phyloP scores from a whole-genome alignment of 30 jellyfish, hydroid and myxozoan species.

The Hydractinia echinata region DNA sequence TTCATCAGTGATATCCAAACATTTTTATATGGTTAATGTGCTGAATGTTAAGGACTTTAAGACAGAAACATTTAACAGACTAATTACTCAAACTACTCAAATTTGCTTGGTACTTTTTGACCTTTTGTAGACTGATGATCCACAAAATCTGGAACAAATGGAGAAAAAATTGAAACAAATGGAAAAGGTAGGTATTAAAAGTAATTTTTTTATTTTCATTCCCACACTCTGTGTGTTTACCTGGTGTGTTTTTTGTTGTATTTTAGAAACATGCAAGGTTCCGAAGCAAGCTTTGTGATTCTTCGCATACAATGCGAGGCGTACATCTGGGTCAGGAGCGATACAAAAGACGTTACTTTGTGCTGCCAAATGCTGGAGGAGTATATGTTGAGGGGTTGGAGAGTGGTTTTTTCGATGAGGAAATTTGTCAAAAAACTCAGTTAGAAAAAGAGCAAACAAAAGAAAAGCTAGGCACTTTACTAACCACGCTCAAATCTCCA shows the following conservation, averaged over 20 bases:
- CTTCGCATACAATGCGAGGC: constrained; percentile 95
- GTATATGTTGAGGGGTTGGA: constrained; percentile 94
- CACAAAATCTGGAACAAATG: constrained; percentile 68
- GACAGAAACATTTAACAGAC: too few relatives aligned
- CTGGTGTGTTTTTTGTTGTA: background rate
- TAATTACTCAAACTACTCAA: too few relatives aligned
- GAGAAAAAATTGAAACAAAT: constrained; percentile 71
- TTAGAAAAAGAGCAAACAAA: constrained; percentile 17
- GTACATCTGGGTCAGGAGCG: constrained; percentile 89
- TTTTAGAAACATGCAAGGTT: constrained; percentile 83
- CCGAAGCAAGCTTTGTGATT: constrained; percentile 77
- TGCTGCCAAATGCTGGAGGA: constrained; percentile 97
- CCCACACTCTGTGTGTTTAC: background rate
- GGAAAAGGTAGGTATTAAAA: constrained; percentile 57
- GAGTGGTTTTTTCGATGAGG: constrained; percentile 66
- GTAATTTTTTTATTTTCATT: background rate
- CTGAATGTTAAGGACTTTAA: too few relatives aligned
- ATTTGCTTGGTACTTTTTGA: background rate
- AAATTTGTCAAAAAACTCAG: constrained; percentile 38
- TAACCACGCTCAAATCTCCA: constrained; percentile 21
- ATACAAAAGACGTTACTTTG: constrained; percentile 80
- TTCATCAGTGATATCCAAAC: too few relatives aligned
- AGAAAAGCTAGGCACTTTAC: constrained; percentile 5
- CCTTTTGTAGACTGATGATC: constrained; percentile 54
- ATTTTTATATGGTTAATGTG: too few relatives aligned